Conservation (phyloP, 2,797 vertebrate species). For the Gymnopithys bicolor region DNA sequence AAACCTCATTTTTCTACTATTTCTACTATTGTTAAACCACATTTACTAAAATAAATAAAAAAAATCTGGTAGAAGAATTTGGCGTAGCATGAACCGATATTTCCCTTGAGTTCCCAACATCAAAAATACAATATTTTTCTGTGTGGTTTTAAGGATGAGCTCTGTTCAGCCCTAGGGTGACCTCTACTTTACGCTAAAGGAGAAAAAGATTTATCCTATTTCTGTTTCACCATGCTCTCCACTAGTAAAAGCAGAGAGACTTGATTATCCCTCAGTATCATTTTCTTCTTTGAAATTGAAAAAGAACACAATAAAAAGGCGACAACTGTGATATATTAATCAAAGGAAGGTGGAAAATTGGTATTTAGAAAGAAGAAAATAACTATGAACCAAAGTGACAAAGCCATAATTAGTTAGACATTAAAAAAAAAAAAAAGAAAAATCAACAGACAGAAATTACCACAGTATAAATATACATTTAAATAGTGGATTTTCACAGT, state of each 20-base stretch:
- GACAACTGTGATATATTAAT: background rate
- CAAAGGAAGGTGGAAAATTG: background rate
- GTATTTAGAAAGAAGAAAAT: background rate
- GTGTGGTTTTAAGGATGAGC: background rate
- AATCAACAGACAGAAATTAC: background rate
- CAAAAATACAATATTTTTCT: slow-evolving; percentile 5
- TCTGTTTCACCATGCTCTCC: background rate
- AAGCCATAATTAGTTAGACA: accelerated
- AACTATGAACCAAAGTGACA: background rate
- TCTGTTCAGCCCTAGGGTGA: slow-evolving; percentile 10
- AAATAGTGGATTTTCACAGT: background rate
- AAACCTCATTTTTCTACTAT: background rate
- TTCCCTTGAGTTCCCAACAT: background rate
- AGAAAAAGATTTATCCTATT: slow-evolving; percentile 23
- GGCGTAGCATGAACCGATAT: background rate
- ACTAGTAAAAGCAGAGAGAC: background rate
- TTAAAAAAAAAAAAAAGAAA: background rate
- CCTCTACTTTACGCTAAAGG: background rate
- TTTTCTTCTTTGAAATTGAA: slow-evolving; percentile 24
- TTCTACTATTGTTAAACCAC: background rate
- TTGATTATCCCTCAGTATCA: background rate
- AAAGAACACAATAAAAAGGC: slow-evolving; percentile 7
- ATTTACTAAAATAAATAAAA: background rate
- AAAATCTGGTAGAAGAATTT: background rate
- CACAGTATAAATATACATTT: background rate